Conservation (phyloP, 2,113 vertebrate species). For the Lepidothrix coronata region DNA sequence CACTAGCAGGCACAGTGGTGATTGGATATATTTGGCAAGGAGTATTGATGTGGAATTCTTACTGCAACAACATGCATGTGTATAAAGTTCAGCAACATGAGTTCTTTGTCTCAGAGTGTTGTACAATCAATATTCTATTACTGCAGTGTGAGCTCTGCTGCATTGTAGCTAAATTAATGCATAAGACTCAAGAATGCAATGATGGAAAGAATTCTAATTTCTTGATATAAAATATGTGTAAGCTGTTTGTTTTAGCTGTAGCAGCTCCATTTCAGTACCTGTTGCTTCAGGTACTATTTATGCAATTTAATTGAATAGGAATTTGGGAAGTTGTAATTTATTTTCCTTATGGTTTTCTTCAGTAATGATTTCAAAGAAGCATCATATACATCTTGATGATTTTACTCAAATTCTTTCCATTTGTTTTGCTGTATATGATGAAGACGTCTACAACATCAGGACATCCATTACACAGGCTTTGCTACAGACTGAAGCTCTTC, state of each 20-base stretch:
- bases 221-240: not conserved
- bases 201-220: constrained; percentile 56
- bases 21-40: constrained; percentile 39
- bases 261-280: not conserved
- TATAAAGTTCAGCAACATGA: constrained; percentile 49
- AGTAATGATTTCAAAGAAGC: not conserved
- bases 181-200: constrained; percentile 31
- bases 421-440: not conserved
- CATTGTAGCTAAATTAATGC: constrained; percentile 66
- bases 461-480: not conserved
- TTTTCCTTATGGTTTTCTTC: not conserved
- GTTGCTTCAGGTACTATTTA: not conserved
- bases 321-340: not conserved
- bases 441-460: not conserved
- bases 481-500: not conserved
- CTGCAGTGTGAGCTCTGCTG: constrained; percentile 31
- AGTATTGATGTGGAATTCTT: constrained; percentile 46
- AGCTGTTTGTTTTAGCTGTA: not conserved
- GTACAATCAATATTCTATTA: constrained; percentile 76
- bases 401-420: not conserved
- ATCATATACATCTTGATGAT: not conserved
- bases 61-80: constrained; percentile 57
- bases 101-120: constrained; percentile 61
- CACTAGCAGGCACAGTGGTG: not conserved
- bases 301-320: not conserved